Conservation (phyloP, 2,888 invertebrate genomes). For the Nemoura dubitans region DNA sequence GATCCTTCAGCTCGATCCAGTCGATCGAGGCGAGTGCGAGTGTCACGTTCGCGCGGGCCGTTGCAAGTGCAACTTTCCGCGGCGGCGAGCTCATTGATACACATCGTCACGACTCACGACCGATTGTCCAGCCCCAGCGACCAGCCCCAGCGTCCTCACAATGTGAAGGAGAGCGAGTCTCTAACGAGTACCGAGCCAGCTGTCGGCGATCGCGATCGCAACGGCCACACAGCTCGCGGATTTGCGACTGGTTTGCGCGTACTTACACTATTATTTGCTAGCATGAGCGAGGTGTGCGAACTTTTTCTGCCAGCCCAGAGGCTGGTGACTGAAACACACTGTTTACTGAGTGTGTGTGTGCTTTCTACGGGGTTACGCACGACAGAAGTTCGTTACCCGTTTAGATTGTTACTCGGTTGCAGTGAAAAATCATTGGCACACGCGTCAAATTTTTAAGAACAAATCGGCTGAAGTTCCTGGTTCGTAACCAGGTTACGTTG, state of each 20-base stretch:
- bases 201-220: background rate
- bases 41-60: background rate
- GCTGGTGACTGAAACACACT: background rate
- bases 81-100: background rate
- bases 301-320: background rate
- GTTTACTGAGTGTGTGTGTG: background rate
- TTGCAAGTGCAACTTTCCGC: background rate
- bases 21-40: no score
- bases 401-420: background rate
- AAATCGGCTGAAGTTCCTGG: background rate
- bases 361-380: slow-evolving; percentile 34
- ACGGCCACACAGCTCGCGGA: background rate
- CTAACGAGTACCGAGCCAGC: background rate
- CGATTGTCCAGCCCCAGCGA: no score
- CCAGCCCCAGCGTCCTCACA: no score
- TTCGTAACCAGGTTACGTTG: no score
- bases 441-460: background rate
- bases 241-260: background rate
- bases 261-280: no score
- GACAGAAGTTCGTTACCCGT: slow-evolving; percentile 30
- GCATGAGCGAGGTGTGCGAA: background rate
- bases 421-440: background rate
- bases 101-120: background rate
- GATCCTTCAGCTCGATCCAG: no score
- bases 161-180: background rate